Evolutionary conservation across 2,888 invertebrate genomes (phyloP), one percentile per base, ranked within the genome.

Genomic region (Erebia palarica): DNA sequence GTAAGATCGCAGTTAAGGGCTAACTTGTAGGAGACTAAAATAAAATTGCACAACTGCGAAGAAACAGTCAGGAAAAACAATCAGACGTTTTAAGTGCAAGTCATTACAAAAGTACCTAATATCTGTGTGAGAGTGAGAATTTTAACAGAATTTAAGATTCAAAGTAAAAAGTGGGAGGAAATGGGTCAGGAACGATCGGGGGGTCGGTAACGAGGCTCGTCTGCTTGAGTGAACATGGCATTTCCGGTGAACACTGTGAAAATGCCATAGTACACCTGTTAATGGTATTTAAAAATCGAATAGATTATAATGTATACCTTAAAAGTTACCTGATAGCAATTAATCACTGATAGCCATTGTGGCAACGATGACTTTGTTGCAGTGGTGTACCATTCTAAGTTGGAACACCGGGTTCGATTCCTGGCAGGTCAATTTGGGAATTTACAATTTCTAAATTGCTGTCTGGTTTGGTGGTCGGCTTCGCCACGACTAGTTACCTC

Each of bases 101-200:
- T 82, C 79, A 80, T 78, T 75, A 68, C 69, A 64, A 69, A 70
- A 72, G 66, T 59, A 36, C 36, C 7, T 36, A 67, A 72, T 65
- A 76, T 78, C 77, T 78, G 82, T 84, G 86, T 88, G 88, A 86
- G 88, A 89, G 82, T 18, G 18, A 13, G 18, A 65, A 13, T 65
- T 55, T 55, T 18, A 57, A 65, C 16, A 10, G 78, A 78, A 80
- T 81, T 79, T 78, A 78, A 79, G 77, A 80, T 73, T 76, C 78
- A 85, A 86, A 84, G 80, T 81, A 83, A 82, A 84, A 82, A 84
- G 82, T 84, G 78, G 77, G 80, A 90, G 92, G 92, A 92, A 92
- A 91, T 91, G 90, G 91, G 87, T 86, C 84, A 85, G 85, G 85
- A 85, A 79, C 81, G 82, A 80, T 79, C 78, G 81, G 80, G 78